A percentile compares a stretch with the other conserved stretches of the same genome.
phyloP scores from a whole-genome alignment of 2,113 vertebrate genomes.

The Plectropomus leopardus region DNA sequence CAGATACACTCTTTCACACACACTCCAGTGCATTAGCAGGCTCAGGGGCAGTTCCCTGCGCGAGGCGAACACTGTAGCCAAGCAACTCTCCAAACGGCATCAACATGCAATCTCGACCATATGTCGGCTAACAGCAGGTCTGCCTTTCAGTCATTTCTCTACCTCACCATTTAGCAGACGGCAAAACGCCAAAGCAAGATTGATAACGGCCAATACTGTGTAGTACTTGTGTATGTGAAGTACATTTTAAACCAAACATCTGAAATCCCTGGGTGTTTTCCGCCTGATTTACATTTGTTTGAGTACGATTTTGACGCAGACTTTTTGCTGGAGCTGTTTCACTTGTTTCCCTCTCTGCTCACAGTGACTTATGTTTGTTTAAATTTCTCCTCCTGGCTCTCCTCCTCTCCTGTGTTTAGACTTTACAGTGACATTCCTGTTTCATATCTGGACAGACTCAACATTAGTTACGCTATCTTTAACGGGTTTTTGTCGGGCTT shows the following conservation, averaged over 20 bases:
- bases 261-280: neutral
- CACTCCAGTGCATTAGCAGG: conserved; percentile 63
- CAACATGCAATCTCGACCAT: conserved; percentile 16
- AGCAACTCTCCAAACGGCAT: conserved; percentile 48
- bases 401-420: conserved; percentile 67
- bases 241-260: conserved; percentile 21
- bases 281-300: conserved; percentile 17
- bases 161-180: conserved; percentile 71
- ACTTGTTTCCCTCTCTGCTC: conserved; percentile 23
- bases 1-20: conserved; percentile 13
- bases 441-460: conserved; percentile 67
- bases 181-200: conserved; percentile 57
- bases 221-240: conserved; percentile 11
- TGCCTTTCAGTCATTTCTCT: conserved; percentile 64
- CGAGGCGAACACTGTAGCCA: conserved; percentile 37
- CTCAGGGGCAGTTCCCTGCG: conserved; percentile 67
- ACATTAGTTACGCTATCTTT: conserved; percentile 38
- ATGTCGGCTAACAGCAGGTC: conserved; percentile 40
- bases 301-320: conserved; percentile 13
- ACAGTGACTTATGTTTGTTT: conserved; percentile 73
- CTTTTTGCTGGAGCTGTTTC: conserved; percentile 20
- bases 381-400: conserved; percentile 51
- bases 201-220: conserved; percentile 23
- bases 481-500: conserved; percentile 52
- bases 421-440: conserved; percentile 60